Evolutionary conservation across 2,888 invertebrate species (phyloP).

Genomic region (Drosophila putrida): DNA sequence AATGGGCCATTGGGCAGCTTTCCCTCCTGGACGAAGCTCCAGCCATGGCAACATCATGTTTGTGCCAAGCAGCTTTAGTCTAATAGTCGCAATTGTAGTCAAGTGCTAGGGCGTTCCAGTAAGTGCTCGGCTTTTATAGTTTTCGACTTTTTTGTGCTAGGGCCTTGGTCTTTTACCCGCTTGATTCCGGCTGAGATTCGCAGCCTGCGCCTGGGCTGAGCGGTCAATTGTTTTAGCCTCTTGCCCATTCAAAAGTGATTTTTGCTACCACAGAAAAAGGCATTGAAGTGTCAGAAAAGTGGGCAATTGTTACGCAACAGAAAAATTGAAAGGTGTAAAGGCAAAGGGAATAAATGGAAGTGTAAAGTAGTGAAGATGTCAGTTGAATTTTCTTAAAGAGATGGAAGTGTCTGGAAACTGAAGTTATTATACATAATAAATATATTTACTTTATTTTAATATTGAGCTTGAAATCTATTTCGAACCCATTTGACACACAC

Average conservation of each 20-base stretch:
- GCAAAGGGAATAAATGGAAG: too few species aligned
- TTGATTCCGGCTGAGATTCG: constrained; percentile 36
- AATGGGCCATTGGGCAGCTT: constrained; percentile 28
- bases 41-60: constrained; percentile 23
- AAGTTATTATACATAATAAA: too few species aligned
- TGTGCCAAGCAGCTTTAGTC: constrained; percentile 36
- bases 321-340: neutral
- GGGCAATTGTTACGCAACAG: constrained; percentile 12
- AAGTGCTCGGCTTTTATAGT: constrained; percentile 53
- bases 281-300: neutral
- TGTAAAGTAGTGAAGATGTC: neutral
- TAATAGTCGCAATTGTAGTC: constrained; percentile 68
- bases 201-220: constrained; percentile 30
- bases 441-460: too few species aligned
- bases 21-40: neutral
- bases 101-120: constrained; percentile 56
- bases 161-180: constrained; percentile 17
- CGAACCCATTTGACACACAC: neutral
- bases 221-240: constrained; percentile 60
- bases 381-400: neutral
- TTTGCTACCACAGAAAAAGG: neutral
- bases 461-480: neutral
- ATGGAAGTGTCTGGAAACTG: too few species aligned
- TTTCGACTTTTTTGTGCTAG: constrained; percentile 28
- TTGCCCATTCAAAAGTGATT: constrained; percentile 26